Percentiles rank a stretch among this genome's conserved stretches.
Evolutionary conservation across 2,797 vertebrate genomes (phyloP).

Genomic region (Molossus alvarezi): DNA sequence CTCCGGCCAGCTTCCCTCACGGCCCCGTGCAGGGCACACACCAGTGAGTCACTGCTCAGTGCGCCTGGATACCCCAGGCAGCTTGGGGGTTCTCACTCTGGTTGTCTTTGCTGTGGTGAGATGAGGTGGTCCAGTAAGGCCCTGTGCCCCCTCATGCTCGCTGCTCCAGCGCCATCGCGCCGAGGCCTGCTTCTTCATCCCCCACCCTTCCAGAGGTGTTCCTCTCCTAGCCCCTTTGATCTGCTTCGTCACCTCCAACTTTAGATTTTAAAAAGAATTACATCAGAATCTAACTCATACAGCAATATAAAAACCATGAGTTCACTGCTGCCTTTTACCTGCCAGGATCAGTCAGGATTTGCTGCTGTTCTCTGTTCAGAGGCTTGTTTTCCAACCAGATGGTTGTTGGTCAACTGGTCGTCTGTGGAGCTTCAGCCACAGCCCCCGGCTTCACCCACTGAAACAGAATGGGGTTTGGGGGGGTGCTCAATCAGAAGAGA

Average conservation of each 20-base stretch:
- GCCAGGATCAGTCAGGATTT: neutral
- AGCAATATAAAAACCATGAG: neutral
- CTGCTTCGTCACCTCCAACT: neutral
- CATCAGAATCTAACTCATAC: neutral
- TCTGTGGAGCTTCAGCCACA: neutral
- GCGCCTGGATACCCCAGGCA: neutral
- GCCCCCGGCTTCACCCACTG: neutral
- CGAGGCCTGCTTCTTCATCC: neutral
- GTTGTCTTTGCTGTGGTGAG: fast-evolving
- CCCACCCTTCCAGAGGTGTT: neutral
- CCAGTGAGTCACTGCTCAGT: fast-evolving
- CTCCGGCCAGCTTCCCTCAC: neutral
- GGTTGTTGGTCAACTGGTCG: neutral
- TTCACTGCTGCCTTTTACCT: neutral
- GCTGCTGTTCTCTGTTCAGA: neutral
- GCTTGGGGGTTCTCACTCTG: neutral
- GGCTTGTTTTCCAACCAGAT: neutral
- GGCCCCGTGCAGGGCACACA: fast-evolving
- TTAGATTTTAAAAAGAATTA: neutral
- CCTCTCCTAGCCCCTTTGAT: neutral
- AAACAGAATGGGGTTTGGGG: neutral
- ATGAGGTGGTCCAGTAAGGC: neutral
- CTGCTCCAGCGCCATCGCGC: neutral
- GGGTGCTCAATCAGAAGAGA: fast-evolving
- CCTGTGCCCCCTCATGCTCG: fast-evolving